Percentiles rank a stretch among this genome's conserved stretches.
phyloP scores from a whole-genome alignment of 2,113 vertebrate species.

The Gadus chalcogrammus region DNA sequence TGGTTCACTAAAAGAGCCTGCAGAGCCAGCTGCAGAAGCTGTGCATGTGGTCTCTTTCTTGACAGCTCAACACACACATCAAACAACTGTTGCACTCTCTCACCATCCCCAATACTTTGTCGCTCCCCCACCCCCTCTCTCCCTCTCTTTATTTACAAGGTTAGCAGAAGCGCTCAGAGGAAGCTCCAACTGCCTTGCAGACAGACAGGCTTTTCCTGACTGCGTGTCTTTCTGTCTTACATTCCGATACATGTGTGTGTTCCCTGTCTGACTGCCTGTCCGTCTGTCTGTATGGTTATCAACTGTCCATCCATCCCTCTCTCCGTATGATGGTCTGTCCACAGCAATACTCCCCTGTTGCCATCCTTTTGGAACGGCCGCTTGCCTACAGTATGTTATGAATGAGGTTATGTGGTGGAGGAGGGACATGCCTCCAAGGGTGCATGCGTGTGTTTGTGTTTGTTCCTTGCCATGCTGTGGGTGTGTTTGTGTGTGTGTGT shows the following conservation, averaged over 20 bases:
- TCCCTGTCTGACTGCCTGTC: background rate
- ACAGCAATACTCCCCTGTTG: no score
- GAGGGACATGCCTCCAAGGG: background rate
- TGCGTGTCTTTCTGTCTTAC: slow-evolving; percentile 13
- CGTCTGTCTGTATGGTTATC: background rate
- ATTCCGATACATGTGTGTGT: background rate
- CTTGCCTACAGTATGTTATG: background rate
- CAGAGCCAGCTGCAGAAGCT: background rate
- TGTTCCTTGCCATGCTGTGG: background rate
- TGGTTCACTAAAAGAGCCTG: background rate
- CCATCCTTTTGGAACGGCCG: no score
- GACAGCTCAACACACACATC: slow-evolving; percentile 59
- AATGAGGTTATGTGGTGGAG: background rate
- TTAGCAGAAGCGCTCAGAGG: slow-evolving; percentile 39
- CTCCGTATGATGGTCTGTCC: no score
- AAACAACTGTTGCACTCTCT: slow-evolving; percentile 45
- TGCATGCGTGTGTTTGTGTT: slow-evolving; percentile 10
- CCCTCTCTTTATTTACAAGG: slow-evolving; percentile 15
- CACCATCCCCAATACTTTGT: slow-evolving; percentile 12
- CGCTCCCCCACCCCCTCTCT: background rate
- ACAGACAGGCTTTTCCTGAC: slow-evolving; percentile 9
- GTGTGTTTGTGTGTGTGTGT: background rate
- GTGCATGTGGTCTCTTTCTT: slow-evolving; percentile 47
- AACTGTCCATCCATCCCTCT: no score
- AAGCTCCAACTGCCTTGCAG: slow-evolving; percentile 18